Base-by-base conservation (phyloP, 1,140 invertebrate species). In the Ooceraea biroi region DNA sequence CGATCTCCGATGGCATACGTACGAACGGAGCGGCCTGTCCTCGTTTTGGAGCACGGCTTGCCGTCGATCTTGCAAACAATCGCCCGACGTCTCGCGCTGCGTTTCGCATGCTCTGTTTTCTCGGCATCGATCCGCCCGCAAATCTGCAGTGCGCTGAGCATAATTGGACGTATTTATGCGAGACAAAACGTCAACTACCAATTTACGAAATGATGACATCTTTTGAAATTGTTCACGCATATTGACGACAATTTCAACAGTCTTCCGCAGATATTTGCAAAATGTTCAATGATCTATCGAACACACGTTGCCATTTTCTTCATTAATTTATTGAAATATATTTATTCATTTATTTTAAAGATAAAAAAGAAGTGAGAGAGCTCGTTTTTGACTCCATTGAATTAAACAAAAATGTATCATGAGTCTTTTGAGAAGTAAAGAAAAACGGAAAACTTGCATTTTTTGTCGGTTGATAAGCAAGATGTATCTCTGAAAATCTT, bases 401-500 rank as follows among this genome's bases (percentile, higher is more conserved):
- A 80, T 69, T 80, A 57, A 57, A 71, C 71, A 17, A 46, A 60
- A 69, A 80, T 71, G 25, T 27, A 71, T 80, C 19, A 57, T 36
- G 44, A 71, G 41, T 57, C 65, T 3, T 58, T 44, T 80, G 25
- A 17, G 27, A 41, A 58, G 30, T 27, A 71, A 80, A 57, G 57
- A 48, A 19, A 78, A 80, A 80, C 44, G 50, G 55, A 57, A 57
- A 36, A 3, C 19, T 36, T 30, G 17, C 76, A 78, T 78, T 78
- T 69, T n/a, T 7, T 2, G 65, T 63, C 36, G 50, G 50, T 57
- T 58, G 48, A 80, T 80, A 80, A 80, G 76, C 76, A 80, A 80
- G 76, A 80, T 71, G 65, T 65, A 80, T 78, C 63, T 55, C 22
- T 14, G 66, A 78, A 57, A 17, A 50, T 80, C n/a, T 48, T 63